Conservation (phyloP, 2,888 invertebrate genomes). For the Melinopterus prodromus region DNA sequence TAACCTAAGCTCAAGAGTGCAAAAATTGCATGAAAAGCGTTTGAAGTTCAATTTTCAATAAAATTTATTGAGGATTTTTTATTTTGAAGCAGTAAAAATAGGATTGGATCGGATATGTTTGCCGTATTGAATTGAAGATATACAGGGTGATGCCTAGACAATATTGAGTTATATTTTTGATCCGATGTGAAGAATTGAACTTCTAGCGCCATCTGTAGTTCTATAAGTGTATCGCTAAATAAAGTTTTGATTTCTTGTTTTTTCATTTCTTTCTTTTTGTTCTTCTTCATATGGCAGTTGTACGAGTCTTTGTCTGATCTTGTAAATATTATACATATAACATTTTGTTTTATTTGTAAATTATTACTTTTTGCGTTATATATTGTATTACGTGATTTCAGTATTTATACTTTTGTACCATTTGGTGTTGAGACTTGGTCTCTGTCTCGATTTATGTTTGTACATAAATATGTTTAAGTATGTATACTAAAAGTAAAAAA, state of each 20-base stretch:
- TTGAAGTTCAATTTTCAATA: background rate
- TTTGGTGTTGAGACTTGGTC: background rate
- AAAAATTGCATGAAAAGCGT: background rate
- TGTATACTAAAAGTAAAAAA: background rate
- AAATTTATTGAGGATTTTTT: no score
- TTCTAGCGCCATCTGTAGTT: background rate
- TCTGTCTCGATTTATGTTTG: background rate
- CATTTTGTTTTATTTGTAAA: background rate
- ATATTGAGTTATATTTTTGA: background rate
- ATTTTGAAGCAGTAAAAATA: no score
- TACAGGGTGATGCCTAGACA: background rate
- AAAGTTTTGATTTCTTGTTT: background rate
- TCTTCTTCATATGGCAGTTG: background rate
- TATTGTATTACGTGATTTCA: background rate
- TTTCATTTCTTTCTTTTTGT: background rate
- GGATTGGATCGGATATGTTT: no score
- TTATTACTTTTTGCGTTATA: background rate
- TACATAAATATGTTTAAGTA: background rate
- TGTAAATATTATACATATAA: background rate
- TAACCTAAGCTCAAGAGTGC: no score
- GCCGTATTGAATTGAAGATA: background rate
- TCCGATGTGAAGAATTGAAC: background rate
- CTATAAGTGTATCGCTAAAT: background rate
- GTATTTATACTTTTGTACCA: constrained; percentile 4
- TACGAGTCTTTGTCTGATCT: background rate